Base-by-base conservation (phyloP, 2,888 invertebrate genomes). In the Dusona sp. region DNA sequence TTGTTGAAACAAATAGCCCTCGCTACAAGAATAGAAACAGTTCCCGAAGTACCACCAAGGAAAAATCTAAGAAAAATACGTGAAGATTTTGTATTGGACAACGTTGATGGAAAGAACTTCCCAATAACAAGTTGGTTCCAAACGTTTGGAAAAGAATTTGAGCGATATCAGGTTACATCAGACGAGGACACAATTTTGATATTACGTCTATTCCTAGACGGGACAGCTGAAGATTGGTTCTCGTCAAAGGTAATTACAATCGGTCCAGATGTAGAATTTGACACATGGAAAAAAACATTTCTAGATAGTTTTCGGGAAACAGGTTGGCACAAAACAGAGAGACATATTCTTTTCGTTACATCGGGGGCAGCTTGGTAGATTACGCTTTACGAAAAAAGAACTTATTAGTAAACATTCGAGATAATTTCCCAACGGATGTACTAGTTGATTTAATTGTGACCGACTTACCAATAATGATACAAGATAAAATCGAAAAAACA, bases 141-240 rank as follows among this genome's bases (percentile, higher is more conserved):
- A 45, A 87, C 78, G 22, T 87, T 87, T 38, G 84, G 84, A 84
- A 84, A 84, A 82, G 84, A 87, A 82, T 87, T 82, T 54, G 87
- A 73, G 22, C 82, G 84, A 22, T 87, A 78, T 19, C 84, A 82
- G n/a, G 81, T 87, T n/a, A 57, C 67, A 38, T 79, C 79, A 75
- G 45, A 87, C 16, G 87, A 84, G 38, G 84, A 85, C 64, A 85
- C 65, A 85, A 87, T 85, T 67, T 38, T 83, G 81, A 87, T 79
- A 29, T 67, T 87, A 70, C 73, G 78, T 54, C 45, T 82, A 82
- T 87, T 84, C 38, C 73, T 84, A n/a, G 81, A 84, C 61, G 78
- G 84, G 3, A 84, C 81, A 70, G 87, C 82, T 6, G 85, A 82
- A 64, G 87, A 85, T 54, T 87, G 84, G 87, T 87, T 84, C 82